phyloP scores from a whole-genome alignment of 2,113 vertebrate genomes.

The Upupa epops region DNA sequence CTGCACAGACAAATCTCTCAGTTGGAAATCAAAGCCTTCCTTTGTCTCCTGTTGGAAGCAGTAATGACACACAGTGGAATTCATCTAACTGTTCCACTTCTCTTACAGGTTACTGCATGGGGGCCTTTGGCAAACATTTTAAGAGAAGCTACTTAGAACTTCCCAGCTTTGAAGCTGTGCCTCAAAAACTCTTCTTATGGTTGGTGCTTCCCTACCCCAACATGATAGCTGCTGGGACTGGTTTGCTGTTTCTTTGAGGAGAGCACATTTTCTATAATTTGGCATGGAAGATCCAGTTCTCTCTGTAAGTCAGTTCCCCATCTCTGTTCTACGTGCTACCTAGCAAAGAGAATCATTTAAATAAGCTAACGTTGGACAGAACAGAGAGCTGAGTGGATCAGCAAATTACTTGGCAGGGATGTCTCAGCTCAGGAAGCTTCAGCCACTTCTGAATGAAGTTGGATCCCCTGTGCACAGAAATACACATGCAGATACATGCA shows the following conservation, averaged over 20 bases:
- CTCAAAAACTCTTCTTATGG: background rate
- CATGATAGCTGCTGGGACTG: background rate
- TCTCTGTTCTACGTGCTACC: background rate
- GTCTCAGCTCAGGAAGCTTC: background rate
- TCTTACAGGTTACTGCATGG: background rate
- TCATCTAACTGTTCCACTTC: background rate
- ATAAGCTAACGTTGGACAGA: too few relatives aligned
- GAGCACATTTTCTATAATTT: background rate
- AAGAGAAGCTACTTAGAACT: background rate
- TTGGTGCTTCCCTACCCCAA: background rate
- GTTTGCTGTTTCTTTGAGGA: background rate
- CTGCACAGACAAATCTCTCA: background rate
- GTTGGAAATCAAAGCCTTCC: background rate
- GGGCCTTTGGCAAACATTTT: background rate
- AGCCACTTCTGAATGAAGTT: rapidly evolving
- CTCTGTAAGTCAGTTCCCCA: background rate
- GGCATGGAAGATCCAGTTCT: background rate
- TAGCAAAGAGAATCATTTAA: background rate
- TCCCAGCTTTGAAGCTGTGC: background rate
- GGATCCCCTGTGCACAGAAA: background rate
- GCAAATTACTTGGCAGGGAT: background rate
- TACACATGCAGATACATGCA: rapidly evolving
- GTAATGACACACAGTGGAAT: background rate
- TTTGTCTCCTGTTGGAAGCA: background rate
- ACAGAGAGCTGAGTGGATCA: background rate